Evolutionary conservation across 2,888 invertebrate genomes (phyloP), one percentile per base, ranked within the genome.

Genomic region (Xanthia icteritia): DNA sequence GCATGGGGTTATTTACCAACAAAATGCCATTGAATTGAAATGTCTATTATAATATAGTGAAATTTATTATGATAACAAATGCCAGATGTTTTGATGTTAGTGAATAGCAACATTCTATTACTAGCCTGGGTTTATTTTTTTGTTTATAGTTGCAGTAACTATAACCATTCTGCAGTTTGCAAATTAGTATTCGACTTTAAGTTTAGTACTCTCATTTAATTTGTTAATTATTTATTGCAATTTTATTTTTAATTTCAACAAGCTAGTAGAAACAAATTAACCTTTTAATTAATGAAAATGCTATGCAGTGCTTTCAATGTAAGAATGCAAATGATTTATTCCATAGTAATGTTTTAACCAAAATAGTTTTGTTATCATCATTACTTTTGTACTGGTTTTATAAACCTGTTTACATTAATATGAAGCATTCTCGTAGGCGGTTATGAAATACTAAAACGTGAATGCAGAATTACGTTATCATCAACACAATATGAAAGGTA

Each of bases 391-490:
- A 77, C 36, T 75, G 27, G n/a, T 73, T 42, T 60, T 60, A 84
- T 42, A 78, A 81, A 78, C 73, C 73, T 60, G 39, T 79, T 71
- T 67, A 73, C 63, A 64, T 60, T 13, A 60, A 60, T 63, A 39
- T n/a, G 39, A 65, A 48, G 36, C 31, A 63, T 78, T 83, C 66
- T 76, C 67, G 79, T 80, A 80, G 83, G 80, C 69, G 82, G 72
- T 84, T 83, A 77, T 66, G 75, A 86, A 88, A 84, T 76, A 75
- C 5, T 48, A 58, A 17, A 79, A 36, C 68, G 69, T 76, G 73
- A 86, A 83, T 80, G 66, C 79, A 73, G 79, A 88, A 84, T 85
- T 76, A 80, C 72, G 64, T 78, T 88, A 88, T 80, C 73, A 78
- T 58, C 68, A 76, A 56, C 71, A 75, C 74, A 76, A 77, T 54